A percentile compares a stretch with the other conserved stretches of the same genome.
phyloP scores from a whole-genome alignment of 2,888 invertebrate genomes.

The Rhimphoctona megacephalus region DNA sequence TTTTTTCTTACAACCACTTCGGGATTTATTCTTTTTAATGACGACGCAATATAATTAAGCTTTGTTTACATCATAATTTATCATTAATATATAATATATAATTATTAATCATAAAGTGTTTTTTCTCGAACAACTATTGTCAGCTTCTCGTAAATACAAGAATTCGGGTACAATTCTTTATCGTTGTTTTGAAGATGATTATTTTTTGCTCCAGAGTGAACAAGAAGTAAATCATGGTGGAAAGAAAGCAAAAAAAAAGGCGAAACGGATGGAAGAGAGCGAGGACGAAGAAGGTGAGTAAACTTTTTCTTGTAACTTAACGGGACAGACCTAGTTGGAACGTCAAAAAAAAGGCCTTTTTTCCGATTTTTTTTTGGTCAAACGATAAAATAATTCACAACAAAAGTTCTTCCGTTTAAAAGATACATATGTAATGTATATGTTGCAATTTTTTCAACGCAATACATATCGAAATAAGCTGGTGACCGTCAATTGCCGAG shows the following conservation, averaged over 20 bases:
- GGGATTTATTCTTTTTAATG: neutral
- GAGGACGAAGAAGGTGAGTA: constrained; percentile 84
- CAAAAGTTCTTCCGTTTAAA: no score
- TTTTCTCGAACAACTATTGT: neutral
- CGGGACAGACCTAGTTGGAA: no score
- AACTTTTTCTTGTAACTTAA: neutral
- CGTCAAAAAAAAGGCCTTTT: no score
- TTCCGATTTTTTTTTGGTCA: no score
- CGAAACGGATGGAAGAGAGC: constrained; percentile 92
- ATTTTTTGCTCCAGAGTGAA: constrained; percentile 87
- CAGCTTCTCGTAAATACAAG: neutral
- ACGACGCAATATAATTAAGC: neutral
- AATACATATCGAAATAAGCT: no score
- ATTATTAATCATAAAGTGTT: no score
- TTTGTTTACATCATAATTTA: neutral
- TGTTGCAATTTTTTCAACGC: no score
- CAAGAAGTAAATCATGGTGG: constrained; percentile 86
- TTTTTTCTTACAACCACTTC: neutral
- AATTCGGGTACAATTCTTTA: neutral
- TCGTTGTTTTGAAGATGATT: neutral
- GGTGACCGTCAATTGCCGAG: no score
- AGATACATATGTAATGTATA: no score
- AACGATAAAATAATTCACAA: no score
- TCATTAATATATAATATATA: no score
- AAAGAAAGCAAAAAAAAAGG: constrained; percentile 90